phyloP scores from a whole-genome alignment of 64 coral and sea anemone species.

The Dendrophyllia cribrosa region DNA sequence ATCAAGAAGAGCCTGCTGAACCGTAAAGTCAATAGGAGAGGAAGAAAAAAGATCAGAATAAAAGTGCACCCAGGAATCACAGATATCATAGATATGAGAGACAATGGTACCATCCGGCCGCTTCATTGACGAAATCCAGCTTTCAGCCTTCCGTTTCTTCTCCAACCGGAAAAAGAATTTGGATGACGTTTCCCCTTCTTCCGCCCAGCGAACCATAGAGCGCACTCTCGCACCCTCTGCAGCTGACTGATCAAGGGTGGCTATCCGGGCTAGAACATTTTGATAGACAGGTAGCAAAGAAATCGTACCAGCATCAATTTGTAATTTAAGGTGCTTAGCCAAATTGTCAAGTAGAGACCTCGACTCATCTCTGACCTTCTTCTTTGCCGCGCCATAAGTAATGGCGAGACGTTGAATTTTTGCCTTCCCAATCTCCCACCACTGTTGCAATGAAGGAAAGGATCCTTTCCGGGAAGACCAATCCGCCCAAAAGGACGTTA shows the following conservation, averaged over 20 bases:
- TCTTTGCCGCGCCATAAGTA: too few species aligned
- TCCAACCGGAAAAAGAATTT: not conserved
- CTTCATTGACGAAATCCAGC: not conserved
- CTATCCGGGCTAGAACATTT: not conserved
- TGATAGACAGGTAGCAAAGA: not conserved
- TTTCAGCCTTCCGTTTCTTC: not conserved
- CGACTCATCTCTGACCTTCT: too few species aligned
- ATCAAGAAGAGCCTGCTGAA: too few species aligned
- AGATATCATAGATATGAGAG: too few species aligned
- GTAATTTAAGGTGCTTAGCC: not conserved
- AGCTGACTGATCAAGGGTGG: not conserved
- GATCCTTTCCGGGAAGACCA: too few species aligned
- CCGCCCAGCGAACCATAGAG: not conserved
- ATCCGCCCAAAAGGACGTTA: too few species aligned
- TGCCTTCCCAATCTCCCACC: too few species aligned
- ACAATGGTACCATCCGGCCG: not conserved
- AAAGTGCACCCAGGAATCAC: too few species aligned
- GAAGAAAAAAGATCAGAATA: too few species aligned
- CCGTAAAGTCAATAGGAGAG: too few species aligned
- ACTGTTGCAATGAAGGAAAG: too few species aligned
- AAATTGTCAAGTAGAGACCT: not conserved
- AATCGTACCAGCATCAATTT: not conserved
- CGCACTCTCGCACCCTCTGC: not conserved
- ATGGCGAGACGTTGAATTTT: too few species aligned
- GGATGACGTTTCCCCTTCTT: constrained; percentile 5